Conservation (phyloP, 2,888 invertebrate genomes). For the Lingula anatina region DNA sequence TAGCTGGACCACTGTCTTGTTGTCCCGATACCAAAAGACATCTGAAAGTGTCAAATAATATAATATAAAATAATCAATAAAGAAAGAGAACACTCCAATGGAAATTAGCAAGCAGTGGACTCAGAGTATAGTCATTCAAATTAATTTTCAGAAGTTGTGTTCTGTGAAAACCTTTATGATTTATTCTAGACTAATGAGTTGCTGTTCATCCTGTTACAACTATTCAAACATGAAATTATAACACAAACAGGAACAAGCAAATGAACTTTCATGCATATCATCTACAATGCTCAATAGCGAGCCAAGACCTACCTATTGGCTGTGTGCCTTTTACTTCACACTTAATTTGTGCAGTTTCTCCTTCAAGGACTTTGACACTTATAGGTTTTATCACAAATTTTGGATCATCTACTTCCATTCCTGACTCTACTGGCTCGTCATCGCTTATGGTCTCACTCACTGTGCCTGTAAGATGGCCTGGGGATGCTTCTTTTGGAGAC, state of each 20-base stretch:
- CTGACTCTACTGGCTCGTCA: slow-evolving; percentile 17
- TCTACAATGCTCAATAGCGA: no score
- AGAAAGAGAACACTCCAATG: no score
- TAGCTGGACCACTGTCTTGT: slow-evolving; percentile 31
- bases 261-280: no score
- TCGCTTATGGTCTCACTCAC: neutral
- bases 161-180: no score
- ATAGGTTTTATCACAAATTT: slow-evolving; percentile 37
- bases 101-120: no score
- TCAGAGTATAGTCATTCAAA: no score
- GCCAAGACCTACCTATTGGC: slow-evolving; percentile 31
- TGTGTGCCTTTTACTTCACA: slow-evolving; percentile 37
- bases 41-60: slow-evolving; percentile 24
- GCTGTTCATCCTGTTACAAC: no score
- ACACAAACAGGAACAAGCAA: no score
- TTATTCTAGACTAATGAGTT: no score
- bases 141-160: no score
- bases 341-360: slow-evolving; percentile 36
- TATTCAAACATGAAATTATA: no score
- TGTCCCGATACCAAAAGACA: slow-evolving; percentile 45
- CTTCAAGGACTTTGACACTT: slow-evolving; percentile 32
- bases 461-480: neutral
- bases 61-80: no score
- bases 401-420: slow-evolving; percentile 37
- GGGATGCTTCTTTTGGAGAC: slow-evolving; percentile 1